Evolutionary conservation across 2,113 vertebrate genomes (phyloP), one percentile per base, ranked within the genome.

Genomic region (Anoplopoma fimbria): DNA sequence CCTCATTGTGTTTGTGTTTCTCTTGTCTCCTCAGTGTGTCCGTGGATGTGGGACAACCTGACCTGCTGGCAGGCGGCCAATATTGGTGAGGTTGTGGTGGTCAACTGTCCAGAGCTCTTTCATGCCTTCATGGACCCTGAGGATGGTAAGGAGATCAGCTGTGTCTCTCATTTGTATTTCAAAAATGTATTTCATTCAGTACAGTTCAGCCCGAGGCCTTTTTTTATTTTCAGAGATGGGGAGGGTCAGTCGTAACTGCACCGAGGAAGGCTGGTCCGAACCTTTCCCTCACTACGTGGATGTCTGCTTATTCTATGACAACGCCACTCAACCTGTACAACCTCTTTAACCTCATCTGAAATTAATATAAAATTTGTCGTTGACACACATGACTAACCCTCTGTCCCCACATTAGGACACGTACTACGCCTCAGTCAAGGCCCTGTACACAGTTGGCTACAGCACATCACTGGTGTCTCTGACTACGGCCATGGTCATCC

Each of bases 391-490:
- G 17, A 29, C 33, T 71, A 67, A 77, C 69, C 5, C 0, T 76
- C 33, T 77, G 49, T 89, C 36, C 85, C 31, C 33, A 29, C 71
- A 33, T 14, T 64, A 99, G 98, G 97, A 97, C 83, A 95, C 93
- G 77, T 98, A 96, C 94, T 99, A 96, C 3, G 93, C 97, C 0
- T 99, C 98, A 0, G 97, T 99, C 88, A 99, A 99, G 92, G 98
- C 98, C 34, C 93, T 99, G 76, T 99, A 99, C 94, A 99, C 98
- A 0, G 98, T 99, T 0, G 98, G 98, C 71, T 99, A 99, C 92
- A 99, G 98, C 95, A 99, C 98, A 0, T 99, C 98, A 0, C 95
- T 99, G 4, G 97, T 98, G 34, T 98, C 98, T 55, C 97, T 99
- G 82, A 98, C 97, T 10, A 99, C 97, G 0, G 98, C 98, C 62